A percentile compares a stretch with the other conserved stretches of the same genome.
phyloP scores from a whole-genome alignment of 2,888 invertebrate genomes.

The Druceiella hillmani region DNA sequence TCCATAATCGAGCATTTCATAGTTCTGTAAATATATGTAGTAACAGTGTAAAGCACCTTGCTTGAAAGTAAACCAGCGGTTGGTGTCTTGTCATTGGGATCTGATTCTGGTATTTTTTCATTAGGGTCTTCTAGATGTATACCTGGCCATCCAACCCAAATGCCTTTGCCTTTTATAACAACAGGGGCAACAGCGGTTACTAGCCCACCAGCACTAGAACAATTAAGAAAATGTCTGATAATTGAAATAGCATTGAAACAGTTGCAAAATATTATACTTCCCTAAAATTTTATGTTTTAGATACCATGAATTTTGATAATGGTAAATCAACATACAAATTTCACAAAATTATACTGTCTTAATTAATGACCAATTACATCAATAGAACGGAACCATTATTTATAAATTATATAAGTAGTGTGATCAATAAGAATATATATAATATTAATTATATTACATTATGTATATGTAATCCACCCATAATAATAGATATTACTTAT shows the following conservation, averaged over 20 bases:
- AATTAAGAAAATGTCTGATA: slow-evolving; percentile 9
- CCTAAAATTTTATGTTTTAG: not conserved
- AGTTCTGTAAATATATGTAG: too few species aligned
- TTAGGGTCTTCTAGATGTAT: slow-evolving; percentile 72
- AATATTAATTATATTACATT: too few species aligned
- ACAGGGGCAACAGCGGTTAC: slow-evolving; percentile 90
- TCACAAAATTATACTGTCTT: not conserved
- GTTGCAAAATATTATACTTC: not conserved
- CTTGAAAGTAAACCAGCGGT: slow-evolving; percentile 80
- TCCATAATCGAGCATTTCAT: too few species aligned
- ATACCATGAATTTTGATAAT: too few species aligned
- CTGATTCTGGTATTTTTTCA: slow-evolving; percentile 80
- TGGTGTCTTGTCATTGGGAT: slow-evolving; percentile 79
- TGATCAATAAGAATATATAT: too few species aligned
- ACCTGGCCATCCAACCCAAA: slow-evolving; percentile 92
- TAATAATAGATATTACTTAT: too few species aligned
- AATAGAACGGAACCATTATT: too few species aligned
- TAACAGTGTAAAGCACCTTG: too few species aligned
- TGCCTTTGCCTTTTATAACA: slow-evolving; percentile 75
- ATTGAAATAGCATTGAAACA: not conserved
- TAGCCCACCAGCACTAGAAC: slow-evolving; percentile 77
- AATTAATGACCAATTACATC: too few species aligned
- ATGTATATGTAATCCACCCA: too few species aligned
- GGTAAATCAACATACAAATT: slow-evolving; percentile 1
- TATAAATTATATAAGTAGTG: too few species aligned